A percentile compares a stretch with the other conserved stretches of the same genome.
These are phyloP conservation scores for Hyperoplus immaculatus DNA, from an alignment of 2,797 vertebrate genomes.

Conservation along the genomic window DNA sequence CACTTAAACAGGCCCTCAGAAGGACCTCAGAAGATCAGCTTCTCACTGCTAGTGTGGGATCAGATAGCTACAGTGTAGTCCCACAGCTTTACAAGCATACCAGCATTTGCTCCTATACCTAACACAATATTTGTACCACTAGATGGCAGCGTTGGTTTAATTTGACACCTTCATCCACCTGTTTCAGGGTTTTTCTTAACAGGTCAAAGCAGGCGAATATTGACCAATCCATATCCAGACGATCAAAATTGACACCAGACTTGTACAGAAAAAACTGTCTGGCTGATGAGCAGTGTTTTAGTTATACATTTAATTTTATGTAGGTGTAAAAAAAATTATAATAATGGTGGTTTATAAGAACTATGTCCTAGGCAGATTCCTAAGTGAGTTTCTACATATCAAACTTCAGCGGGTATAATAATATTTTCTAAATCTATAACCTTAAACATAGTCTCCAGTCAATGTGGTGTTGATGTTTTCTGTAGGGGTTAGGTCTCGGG, in stretches of 20 bases:
- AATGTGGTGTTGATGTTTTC: constrained; percentile 49
- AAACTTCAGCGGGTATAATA: constrained; percentile 2
- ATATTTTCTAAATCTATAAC: constrained; percentile 36
- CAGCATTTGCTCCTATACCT: neutral
- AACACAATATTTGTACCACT: constrained; percentile 45
- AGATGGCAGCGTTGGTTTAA: constrained; percentile 72
- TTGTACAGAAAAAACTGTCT: neutral
- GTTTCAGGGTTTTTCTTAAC: constrained; percentile 19
- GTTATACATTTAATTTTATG: neutral
- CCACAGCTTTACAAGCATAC: constrained; percentile 3
- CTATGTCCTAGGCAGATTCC: neutral
- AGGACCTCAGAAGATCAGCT: constrained; percentile 18
- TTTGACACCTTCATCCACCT: constrained; percentile 43
- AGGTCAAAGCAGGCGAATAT: constrained; percentile 26
- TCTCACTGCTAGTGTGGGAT: constrained; percentile 12
- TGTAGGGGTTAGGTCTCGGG: constrained; percentile 51
- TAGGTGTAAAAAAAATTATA: neutral
- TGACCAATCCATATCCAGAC: neutral
- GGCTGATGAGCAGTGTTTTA: neutral
- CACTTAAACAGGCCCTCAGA: neutral
- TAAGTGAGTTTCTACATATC: neutral
- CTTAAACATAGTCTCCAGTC: constrained; percentile 14
- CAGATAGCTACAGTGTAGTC: neutral
- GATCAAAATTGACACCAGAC: neutral
- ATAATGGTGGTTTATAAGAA: neutral